Evolutionary conservation across 2,113 vertebrate genomes (phyloP).

Genomic region (Drymodes brunneopygia): DNA sequence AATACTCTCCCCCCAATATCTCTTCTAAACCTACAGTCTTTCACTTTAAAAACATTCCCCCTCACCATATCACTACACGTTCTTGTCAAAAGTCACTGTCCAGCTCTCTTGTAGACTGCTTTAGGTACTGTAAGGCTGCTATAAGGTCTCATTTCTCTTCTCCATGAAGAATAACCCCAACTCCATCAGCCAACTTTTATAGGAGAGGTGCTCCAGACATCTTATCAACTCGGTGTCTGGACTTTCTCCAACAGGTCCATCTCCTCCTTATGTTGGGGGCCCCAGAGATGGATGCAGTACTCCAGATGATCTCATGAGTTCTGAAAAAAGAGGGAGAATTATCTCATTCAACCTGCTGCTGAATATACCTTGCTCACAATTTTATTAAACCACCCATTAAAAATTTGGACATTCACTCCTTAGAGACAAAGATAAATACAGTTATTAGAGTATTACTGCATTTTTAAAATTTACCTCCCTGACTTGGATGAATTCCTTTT

Average conservation of each 20-base stretch:
- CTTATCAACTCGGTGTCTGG: not conserved
- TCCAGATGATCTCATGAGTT: not conserved
- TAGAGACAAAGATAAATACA: not conserved
- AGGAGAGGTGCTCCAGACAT: not conserved
- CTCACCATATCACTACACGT: not conserved
- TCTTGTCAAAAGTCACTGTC: not conserved
- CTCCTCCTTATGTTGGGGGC: not conserved
- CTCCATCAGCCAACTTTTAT: rapidly evolving
- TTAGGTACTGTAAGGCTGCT: not conserved
- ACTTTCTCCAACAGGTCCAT: not conserved
- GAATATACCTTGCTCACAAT: not conserved
- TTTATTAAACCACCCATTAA: not conserved
- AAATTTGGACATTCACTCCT: not conserved
- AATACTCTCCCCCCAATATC: not conserved
- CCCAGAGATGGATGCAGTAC: not conserved
- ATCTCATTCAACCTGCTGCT: not conserved
- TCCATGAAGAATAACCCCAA: not conserved
- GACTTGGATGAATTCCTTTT: not conserved
- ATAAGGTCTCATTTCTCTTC: not conserved
- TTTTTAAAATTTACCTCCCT: not conserved
- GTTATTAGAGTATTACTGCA: not conserved
- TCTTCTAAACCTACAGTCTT: not conserved
- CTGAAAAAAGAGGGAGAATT: not conserved
- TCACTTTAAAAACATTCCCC: not conserved
- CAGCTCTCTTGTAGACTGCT: not conserved